Evolutionary conservation across 2,797 vertebrate genomes (phyloP).

Genomic region (Menidia menidia): DNA sequence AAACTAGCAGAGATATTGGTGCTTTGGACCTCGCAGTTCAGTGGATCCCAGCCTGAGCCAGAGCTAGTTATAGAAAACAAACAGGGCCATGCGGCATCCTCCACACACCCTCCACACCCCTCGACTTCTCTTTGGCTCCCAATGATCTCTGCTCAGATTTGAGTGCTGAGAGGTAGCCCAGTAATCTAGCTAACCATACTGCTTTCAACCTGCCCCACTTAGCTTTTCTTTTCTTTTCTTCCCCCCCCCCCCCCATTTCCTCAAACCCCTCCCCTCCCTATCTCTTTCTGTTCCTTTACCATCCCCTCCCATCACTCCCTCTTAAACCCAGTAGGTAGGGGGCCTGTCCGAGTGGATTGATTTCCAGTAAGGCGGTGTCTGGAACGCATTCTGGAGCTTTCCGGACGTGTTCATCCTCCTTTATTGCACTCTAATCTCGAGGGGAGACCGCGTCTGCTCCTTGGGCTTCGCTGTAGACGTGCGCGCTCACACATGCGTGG

Average conservation of each 20-base stretch:
- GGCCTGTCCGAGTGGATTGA: slow-evolving; percentile 75
- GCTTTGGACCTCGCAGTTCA: slow-evolving; percentile 49
- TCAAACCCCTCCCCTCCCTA: slow-evolving; percentile 16
- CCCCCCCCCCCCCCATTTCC: slow-evolving; percentile 9
- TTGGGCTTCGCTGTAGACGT: slow-evolving; percentile 60
- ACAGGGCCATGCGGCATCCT: slow-evolving; percentile 39
- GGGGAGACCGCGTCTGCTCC: slow-evolving; percentile 65
- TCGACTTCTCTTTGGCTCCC: slow-evolving; percentile 30
- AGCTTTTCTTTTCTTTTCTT: slow-evolving; percentile 34
- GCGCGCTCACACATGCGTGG: slow-evolving; percentile 19
- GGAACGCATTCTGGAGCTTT: slow-evolving; percentile 71
- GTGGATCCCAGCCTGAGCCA: slow-evolving; percentile 60
- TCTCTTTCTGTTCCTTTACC: slow-evolving; percentile 48
- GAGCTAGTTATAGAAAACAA: slow-evolving; percentile 59
- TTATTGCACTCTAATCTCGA: slow-evolving; percentile 80
- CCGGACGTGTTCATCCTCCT: slow-evolving; percentile 75
- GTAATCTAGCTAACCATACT: slow-evolving; percentile 49
- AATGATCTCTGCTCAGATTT: slow-evolving; percentile 55
- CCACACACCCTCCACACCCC: slow-evolving; percentile 11
- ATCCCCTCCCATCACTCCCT: slow-evolving; percentile 69
- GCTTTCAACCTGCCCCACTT: slow-evolving; percentile 57
- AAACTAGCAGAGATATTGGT: slow-evolving; percentile 55
- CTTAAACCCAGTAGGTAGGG: slow-evolving; percentile 69
- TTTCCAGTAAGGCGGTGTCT: slow-evolving; percentile 79
- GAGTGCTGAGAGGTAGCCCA: slow-evolving; percentile 36